Conservation (phyloP, 2,113 vertebrate genomes). For the Acrocephalus kingi region DNA sequence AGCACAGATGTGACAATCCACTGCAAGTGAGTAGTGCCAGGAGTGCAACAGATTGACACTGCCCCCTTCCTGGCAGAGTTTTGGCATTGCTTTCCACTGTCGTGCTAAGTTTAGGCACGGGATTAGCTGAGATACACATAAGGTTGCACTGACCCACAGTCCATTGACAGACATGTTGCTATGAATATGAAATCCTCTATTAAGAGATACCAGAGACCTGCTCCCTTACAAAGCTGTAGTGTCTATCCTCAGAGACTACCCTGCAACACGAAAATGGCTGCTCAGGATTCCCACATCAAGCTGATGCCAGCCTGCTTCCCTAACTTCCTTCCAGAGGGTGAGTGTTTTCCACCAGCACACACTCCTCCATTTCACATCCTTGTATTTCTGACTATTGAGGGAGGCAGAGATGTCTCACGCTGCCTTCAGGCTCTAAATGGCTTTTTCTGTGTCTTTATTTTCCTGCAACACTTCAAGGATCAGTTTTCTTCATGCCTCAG, state of each 20-base stretch:
- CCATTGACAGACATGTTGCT: background rate
- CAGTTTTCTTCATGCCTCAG: constrained; percentile 57
- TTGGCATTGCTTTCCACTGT: rapidly evolving
- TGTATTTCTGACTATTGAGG: constrained; percentile 28
- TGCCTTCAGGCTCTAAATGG: constrained; percentile 54
- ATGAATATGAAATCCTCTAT: background rate
- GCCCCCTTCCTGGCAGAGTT: background rate
- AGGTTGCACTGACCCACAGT: background rate
- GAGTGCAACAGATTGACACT: background rate
- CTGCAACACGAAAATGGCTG: background rate
- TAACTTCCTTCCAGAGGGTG: constrained; percentile 8
- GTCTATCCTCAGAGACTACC: background rate
- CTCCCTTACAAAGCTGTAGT: background rate
- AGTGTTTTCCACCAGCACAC: background rate
- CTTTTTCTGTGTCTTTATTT: constrained; percentile 62
- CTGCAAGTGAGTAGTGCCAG: background rate
- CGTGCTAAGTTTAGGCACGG: background rate
- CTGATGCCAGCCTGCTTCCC: background rate
- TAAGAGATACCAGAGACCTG: background rate
- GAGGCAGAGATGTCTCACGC: constrained; percentile 22
- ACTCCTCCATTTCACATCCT: constrained; percentile 37
- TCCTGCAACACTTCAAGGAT: constrained; percentile 57
- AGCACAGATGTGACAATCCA: background rate
- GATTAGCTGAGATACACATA: background rate
- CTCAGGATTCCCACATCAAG: constrained; percentile 5